Percentiles rank a stretch among this genome's conserved stretches.
phyloP scores from a whole-genome alignment of 2,113 vertebrate species.

The Loxodonta africana region DNA sequence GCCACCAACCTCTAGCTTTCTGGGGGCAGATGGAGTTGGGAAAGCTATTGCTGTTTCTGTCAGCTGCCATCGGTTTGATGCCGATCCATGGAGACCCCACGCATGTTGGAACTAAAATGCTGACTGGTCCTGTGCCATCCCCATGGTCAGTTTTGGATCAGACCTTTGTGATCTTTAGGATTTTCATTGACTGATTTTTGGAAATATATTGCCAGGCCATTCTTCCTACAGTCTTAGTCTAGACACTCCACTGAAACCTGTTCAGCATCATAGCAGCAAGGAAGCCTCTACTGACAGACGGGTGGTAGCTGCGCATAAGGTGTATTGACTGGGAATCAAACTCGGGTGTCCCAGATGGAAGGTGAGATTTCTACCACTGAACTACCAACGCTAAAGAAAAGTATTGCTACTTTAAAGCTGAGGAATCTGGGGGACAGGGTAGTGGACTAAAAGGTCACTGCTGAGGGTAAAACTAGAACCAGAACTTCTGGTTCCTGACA shows the following conservation, averaged over 20 bases:
- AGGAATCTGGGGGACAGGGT: neutral
- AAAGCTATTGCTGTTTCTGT: neutral
- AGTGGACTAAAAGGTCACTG: neutral
- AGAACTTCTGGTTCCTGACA: neutral
- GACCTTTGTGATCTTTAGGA: neutral
- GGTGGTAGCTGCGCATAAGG: neutral
- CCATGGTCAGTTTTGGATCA: neutral
- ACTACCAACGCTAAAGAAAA: neutral
- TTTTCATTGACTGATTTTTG: neutral
- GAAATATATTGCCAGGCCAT: neutral
- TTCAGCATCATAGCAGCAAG: neutral
- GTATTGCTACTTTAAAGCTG: neutral
- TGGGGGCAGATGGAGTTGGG: neutral
- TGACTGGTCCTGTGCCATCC: neutral
- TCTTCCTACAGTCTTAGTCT: neutral
- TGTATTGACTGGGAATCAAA: neutral
- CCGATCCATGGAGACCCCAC: neutral
- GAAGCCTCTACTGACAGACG: neutral
- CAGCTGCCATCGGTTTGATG: neutral
- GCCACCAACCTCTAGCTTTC: neutral
- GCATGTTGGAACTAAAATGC: neutral
- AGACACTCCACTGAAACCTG: neutral
- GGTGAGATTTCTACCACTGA: neutral
- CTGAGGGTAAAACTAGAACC: neutral
- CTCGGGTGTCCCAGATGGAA: neutral